phyloP scores from a whole-genome alignment of 2,888 invertebrate genomes.

The Drosophila mettleri region DNA sequence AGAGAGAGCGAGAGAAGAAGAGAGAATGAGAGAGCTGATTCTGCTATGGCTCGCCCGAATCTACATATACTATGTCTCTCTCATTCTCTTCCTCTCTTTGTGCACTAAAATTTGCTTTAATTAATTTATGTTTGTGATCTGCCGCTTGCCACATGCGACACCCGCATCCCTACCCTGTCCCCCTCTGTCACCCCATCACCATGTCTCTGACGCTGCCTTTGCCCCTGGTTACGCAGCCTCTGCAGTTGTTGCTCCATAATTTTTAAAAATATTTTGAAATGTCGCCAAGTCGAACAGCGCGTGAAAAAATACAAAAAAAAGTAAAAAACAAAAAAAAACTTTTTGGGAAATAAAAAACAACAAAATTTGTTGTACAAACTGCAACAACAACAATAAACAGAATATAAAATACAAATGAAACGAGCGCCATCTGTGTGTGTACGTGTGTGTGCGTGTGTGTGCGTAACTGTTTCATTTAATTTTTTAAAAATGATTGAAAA shows the following conservation, averaged over 20 bases:
- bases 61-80: background rate
- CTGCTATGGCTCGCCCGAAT: background rate
- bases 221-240: background rate
- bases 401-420: slow-evolving; percentile 28
- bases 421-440: slow-evolving; percentile 52
- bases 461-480: slow-evolving; percentile 68
- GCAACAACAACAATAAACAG: slow-evolving; percentile 26
- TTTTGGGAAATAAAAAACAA: slow-evolving; percentile 24
- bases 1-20: background rate
- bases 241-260: slow-evolving; percentile 74
- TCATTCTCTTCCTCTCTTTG: slow-evolving; percentile 1
- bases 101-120: slow-evolving; percentile 57
- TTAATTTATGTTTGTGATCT: slow-evolving; percentile 63
- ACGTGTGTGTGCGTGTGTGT: slow-evolving; percentile 10
- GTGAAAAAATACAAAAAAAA: slow-evolving; percentile 33
- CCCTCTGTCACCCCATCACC: background rate
- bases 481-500: slow-evolving; percentile 66
- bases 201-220: too few relatives aligned
- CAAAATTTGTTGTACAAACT: slow-evolving; percentile 41
- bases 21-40: background rate
- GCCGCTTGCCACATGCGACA: slow-evolving; percentile 11
- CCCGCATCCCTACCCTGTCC: background rate
- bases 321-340: background rate
- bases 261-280: slow-evolving; percentile 71
- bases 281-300: slow-evolving; percentile 73